A percentile compares a stretch with the other conserved stretches of the same genome.
These are phyloP conservation scores for Pogonomyrmex californicus DNA, from an alignment of 1,140 invertebrate genomes.

Conservation along the genomic window DNA sequence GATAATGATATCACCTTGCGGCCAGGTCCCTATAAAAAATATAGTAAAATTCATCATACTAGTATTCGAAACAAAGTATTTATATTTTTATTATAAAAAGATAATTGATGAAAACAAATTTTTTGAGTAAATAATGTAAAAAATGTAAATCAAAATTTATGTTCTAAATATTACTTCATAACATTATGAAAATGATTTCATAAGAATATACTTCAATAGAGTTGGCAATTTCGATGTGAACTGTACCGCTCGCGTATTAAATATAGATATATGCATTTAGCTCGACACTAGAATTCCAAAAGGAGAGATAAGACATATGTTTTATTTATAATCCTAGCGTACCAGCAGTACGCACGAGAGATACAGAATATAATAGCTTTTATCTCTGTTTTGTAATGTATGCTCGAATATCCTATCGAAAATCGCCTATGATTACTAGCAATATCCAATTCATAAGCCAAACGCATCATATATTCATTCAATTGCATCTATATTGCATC, in stretches of 20 bases:
- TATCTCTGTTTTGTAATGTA: constrained; percentile 40
- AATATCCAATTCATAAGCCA: background rate
- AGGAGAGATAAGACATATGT: constrained; percentile 77
- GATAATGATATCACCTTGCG: constrained; percentile 86
- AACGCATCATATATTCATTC: background rate
- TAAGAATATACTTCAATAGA: background rate
- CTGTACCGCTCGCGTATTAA: constrained; percentile 67
- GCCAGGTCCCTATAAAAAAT: constrained; percentile 84
- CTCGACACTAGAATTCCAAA: constrained; percentile 82
- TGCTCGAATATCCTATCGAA: background rate
- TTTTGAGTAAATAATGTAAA: background rate
- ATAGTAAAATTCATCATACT: constrained; percentile 26
- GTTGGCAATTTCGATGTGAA: constrained; percentile 7
- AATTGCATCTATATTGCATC: background rate
- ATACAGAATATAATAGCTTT: constrained; percentile 19
- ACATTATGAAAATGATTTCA: background rate
- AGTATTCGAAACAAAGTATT: background rate
- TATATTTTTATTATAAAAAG: background rate
- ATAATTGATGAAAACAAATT: background rate
- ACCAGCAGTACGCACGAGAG: background rate
- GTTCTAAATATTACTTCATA: background rate
- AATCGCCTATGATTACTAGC: background rate
- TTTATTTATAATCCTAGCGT: constrained; percentile 80
- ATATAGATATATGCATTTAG: constrained; percentile 81
- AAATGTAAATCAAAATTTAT: background rate